Evolutionary conservation across 2,797 vertebrate genomes (phyloP), one percentile per base, ranked within the genome.

Genomic region (Gambelia wislizenii): DNA sequence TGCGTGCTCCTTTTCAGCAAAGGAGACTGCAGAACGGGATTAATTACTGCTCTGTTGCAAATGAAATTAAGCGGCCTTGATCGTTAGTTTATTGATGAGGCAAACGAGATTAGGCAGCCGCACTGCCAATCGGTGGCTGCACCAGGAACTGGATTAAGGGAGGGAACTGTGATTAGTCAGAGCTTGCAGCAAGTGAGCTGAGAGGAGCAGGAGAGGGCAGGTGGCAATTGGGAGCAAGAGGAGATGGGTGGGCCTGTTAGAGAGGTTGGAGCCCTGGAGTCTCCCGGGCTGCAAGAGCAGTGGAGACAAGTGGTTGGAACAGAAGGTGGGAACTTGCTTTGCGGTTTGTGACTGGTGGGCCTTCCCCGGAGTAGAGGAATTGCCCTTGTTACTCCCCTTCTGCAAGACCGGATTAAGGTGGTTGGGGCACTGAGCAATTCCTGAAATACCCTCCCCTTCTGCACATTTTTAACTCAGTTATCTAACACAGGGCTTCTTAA

Each of bases 91-190:
- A 85, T 89, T 85, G 88, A 89, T 74, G 54, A 89, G 54, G 69
- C 88, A 89, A 89, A 85, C 52, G 67, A 89, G 88, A 85, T 89
- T 85, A 89, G 88, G 88, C 78, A 33, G 67, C n/a, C 56, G 83
- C 76, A 36, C 33, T 76, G 76, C 76, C 86, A 80, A 75, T 85
- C 83, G 47, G 77, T 20, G 77, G 54, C 70, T 91, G 77, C 88
- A 86, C 83, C 77, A 13, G 77, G 86, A 82, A 76, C 77, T 91
- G 86, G 83, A 91, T 91, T 91, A 91, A 88, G 49, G 6, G 54
- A 42, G 47, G 39, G 70, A 10, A 25, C 77, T 6, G 8, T 39
- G 78, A 76, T 76, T 42, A 67, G 69, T 82, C 84, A 75, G 54
- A n/a, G 78, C 39, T 54, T 33, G 27, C 75, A 20, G 42, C 75